Evolutionary conservation across 1,140 invertebrate genomes (phyloP).

Genomic region (Macrobrachium nipponense): DNA sequence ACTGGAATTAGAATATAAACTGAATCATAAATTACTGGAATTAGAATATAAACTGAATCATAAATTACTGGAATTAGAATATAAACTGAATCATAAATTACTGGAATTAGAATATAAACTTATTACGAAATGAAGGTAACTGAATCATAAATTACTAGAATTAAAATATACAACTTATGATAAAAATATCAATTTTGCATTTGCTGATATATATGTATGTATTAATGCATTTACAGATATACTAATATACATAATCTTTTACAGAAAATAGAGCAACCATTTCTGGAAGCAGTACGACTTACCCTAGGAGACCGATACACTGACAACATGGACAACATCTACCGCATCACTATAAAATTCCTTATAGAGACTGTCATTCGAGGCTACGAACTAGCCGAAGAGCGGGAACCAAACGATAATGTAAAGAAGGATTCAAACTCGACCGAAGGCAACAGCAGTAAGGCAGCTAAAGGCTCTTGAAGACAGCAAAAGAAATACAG

Average conservation of each 20-base stretch:
- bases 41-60: too few species aligned
- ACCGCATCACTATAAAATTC: conserved; percentile 91
- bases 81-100: too few species aligned
- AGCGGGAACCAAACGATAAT: conserved; percentile 59
- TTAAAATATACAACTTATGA: too few species aligned
- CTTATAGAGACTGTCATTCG: conserved; percentile 87
- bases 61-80: too few species aligned
- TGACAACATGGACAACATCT: conserved; percentile 90
- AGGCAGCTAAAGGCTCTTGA: conserved; percentile 27
- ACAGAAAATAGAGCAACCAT: conserved; percentile 91
- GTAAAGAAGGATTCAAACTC: conserved; percentile 45
- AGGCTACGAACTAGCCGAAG: conserved; percentile 77
- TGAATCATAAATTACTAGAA: too few species aligned
- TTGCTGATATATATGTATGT: too few species aligned
- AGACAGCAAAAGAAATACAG: background rate
- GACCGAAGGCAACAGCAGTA: conserved; percentile 35
- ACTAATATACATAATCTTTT: conserved; percentile 66
- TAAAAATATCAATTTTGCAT: background rate
- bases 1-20: too few species aligned
- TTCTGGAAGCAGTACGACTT: conserved; percentile 85
- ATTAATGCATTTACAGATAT: background rate
- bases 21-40: too few species aligned
- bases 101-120: too few species aligned
- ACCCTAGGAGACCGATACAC: conserved; percentile 90
- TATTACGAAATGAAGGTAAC: too few species aligned